Conservation (phyloP, 2,797 vertebrate genomes). For the Scolopax bukidnonensis region DNA sequence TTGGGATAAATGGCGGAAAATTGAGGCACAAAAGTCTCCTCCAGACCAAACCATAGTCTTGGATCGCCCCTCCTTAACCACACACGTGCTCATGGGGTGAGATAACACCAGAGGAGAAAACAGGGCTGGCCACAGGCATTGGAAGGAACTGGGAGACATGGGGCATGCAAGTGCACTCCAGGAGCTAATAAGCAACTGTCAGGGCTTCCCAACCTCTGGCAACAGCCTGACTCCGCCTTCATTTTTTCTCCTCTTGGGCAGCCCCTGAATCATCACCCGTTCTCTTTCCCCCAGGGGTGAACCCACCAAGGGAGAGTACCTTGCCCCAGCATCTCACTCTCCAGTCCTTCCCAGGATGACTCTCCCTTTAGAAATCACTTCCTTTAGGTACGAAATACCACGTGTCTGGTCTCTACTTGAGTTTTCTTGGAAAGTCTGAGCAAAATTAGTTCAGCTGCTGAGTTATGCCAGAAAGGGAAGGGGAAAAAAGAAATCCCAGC, state of each 20-base stretch:
- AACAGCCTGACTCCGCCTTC: background rate
- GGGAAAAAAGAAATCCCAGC: background rate
- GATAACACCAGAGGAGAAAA: background rate
- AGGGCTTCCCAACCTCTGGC: background rate
- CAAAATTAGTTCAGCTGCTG: constrained; percentile 20
- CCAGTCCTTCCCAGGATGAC: fast-evolving
- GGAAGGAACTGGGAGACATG: fast-evolving
- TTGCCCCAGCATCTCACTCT: background rate
- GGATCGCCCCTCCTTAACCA: background rate
- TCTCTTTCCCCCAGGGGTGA: background rate
- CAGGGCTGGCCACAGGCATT: background rate
- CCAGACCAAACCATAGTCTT: background rate
- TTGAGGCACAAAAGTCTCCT: background rate
- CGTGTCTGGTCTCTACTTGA: background rate
- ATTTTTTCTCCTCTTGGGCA: background rate
- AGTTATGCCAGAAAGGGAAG: background rate
- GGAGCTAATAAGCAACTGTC: background rate
- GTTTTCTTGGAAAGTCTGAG: constrained; percentile 52
- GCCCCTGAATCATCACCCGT: fast-evolving
- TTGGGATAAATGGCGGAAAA: background rate
- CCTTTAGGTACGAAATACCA: background rate
- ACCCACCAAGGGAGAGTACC: background rate
- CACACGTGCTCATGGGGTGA: fast-evolving
- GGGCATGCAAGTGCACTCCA: fast-evolving
- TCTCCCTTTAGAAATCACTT: background rate